Conservation (phyloP, 2,888 invertebrate genomes). For the Orchesella flavescens region DNA sequence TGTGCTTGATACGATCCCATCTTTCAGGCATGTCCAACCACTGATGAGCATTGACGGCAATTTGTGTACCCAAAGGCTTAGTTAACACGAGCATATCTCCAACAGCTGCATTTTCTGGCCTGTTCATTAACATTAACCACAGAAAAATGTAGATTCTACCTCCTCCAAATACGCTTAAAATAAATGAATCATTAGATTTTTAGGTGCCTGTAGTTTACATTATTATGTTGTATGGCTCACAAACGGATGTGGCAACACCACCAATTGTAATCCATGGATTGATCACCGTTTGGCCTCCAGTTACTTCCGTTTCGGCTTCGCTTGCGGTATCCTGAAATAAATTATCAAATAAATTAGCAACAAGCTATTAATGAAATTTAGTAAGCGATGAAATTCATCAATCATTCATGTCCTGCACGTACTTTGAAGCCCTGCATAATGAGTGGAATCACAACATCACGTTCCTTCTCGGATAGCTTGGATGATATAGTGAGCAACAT, state of each 20-base stretch:
- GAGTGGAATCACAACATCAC: conserved; percentile 90
- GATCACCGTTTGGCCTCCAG: conserved; percentile 83
- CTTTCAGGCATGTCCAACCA: conserved; percentile 85
- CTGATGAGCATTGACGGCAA: conserved; percentile 86
- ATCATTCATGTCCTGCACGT: conserved; percentile 43
- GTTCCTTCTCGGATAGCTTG: conserved; percentile 91
- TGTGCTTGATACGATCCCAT: conserved; percentile 81
- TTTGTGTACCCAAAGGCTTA: conserved; percentile 88
- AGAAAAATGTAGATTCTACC: too few species aligned
- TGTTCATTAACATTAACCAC: conserved; percentile 77
- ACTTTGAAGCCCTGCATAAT: conserved; percentile 85
- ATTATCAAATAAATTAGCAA: too few species aligned
- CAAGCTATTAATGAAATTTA: too few species aligned
- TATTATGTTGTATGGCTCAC: conserved; percentile 83
- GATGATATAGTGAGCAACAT: conserved; percentile 92
- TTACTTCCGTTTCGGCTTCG: conserved; percentile 82
- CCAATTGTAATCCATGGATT: conserved; percentile 91
- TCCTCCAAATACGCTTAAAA: too few species aligned
- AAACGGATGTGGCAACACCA: conserved; percentile 85
- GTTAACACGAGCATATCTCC: conserved; percentile 89
- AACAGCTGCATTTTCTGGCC: conserved; percentile 83
- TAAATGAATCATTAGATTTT: too few species aligned
- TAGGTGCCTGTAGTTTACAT: too few species aligned
- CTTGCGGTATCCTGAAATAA: conserved; percentile 80
- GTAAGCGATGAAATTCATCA: too few species aligned